Percentiles rank a stretch among this genome's conserved stretches.
Evolutionary conservation across 1,140 invertebrate genomes (phyloP).

Genomic region (Ericerus pela): DNA sequence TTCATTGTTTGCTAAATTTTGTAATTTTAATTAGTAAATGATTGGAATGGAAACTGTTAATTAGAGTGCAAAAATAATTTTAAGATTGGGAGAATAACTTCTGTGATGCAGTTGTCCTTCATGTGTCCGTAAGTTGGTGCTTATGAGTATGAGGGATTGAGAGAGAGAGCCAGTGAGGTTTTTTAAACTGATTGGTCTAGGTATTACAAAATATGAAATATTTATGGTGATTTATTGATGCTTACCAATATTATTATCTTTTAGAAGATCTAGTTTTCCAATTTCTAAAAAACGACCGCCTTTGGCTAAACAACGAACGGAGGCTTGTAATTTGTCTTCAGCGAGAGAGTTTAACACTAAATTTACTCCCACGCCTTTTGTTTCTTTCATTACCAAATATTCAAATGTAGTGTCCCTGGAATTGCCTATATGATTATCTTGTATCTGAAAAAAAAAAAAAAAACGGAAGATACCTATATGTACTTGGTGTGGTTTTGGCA

Average conservation of each 20-base stretch:
- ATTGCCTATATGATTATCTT: constrained; percentile 13
- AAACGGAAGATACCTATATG: background rate
- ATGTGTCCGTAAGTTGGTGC: too few relatives aligned
- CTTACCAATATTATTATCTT: constrained; percentile 42
- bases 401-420: constrained; percentile 39
- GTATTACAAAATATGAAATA: too few relatives aligned
- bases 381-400: constrained; percentile 31
- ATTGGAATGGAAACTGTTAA: too few relatives aligned
- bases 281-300: constrained; percentile 6
- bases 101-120: too few relatives aligned
- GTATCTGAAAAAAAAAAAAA: background rate
- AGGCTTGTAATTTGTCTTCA: constrained; percentile 1
- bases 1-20: too few relatives aligned
- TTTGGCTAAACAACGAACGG: constrained; percentile 11
- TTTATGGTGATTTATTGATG: too few relatives aligned
- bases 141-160: too few relatives aligned
- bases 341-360: constrained; percentile 12
- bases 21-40: too few relatives aligned
- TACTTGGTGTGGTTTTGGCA: constrained; percentile 25
- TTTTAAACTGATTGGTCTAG: too few relatives aligned
- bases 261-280: constrained; percentile 39
- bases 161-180: too few relatives aligned
- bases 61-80: too few relatives aligned
- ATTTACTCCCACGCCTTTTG: constrained; percentile 13
- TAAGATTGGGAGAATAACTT: too few relatives aligned